Conservation (phyloP, 2,888 invertebrate genomes). For the Coronaproctus castanopsis region DNA sequence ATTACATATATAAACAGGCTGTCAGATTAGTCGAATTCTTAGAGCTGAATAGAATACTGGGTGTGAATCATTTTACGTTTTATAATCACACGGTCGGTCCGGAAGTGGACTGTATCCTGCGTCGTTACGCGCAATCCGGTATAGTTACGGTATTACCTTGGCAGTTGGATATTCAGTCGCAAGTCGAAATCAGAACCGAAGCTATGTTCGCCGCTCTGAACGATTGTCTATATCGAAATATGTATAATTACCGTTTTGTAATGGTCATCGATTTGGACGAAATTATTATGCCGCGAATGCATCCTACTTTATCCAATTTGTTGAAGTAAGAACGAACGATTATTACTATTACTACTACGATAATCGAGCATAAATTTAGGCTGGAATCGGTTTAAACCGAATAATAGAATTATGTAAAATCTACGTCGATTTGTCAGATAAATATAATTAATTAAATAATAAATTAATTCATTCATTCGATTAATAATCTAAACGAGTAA, state of each 20-base stretch:
- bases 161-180: constrained; percentile 69
- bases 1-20: too few relatives aligned
- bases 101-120: constrained; percentile 54
- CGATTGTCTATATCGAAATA: constrained; percentile 78
- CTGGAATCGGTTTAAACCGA: too few relatives aligned
- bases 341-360: too few relatives aligned
- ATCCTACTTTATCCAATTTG: constrained; percentile 51
- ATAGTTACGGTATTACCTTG: constrained; percentile 53
- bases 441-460: too few relatives aligned
- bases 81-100: constrained; percentile 73
- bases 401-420: too few relatives aligned
- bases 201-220: constrained; percentile 80
- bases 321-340: constrained; percentile 39
- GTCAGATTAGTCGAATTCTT: constrained; percentile 72
- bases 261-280: constrained; percentile 76
- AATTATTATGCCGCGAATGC: constrained; percentile 61
- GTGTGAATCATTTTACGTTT: constrained; percentile 70
- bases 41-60: constrained; percentile 63
- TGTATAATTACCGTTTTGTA: constrained; percentile 62
- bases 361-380: too few relatives aligned
- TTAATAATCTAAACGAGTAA: too few relatives aligned
- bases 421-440: too few relatives aligned
- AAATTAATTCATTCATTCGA: too few relatives aligned
- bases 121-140: constrained; percentile 37
- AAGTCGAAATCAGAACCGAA: constrained; percentile 78